Evolutionary conservation across 30 jellyfish, hydroid and myxozoan species (phyloP), one percentile per base, ranked within the genome.

Genomic region (Hydra vulgaris): DNA sequence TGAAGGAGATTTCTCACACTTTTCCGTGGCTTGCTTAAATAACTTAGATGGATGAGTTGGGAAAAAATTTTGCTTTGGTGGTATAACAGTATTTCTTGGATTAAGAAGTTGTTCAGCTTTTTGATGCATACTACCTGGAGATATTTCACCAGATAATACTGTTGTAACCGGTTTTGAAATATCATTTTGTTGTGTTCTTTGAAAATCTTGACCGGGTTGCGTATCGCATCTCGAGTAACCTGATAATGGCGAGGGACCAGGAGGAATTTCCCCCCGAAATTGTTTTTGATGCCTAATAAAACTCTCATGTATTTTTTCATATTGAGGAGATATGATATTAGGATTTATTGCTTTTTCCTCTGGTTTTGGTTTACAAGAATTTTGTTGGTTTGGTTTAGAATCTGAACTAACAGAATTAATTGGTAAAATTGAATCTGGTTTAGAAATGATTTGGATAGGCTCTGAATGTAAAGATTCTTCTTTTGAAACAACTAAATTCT

Each of bases 21-120:
- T 25, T 53, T 78, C 77, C 3, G 20, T 27, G 15, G 95, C 89
- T 20, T 86, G 94, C 8, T 89, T 83, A 22, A 53, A 87, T 24
- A 89, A 91, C 68, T 83, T 87, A 17, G 96, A 83, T 69, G 96
- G 96, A 20, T 89, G 89, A 55, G 86, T 78, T 0, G 95, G 94
- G 54, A 78, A 78, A 55, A 78, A 78, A 8, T 7, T 3, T 23
- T 68, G 75, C 8, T 23, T 16, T 20, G 81, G 85, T 23, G 25
- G 75, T 52, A 22, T 12, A 54, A 21, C 54, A 16, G 75, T 55
- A 27, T 15, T 53, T 27, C 77, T 26, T 1, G 85, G 21, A 74
- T 78, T 78, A 15, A 78, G 75, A 8, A 78, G 25, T 25, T 78
- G 85, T 53, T 78, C 85, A 78, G 85, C 85, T 75, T 78, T 78